Evolutionary conservation across 1,140 invertebrate genomes (phyloP).

Genomic region (Arion vulgaris): DNA sequence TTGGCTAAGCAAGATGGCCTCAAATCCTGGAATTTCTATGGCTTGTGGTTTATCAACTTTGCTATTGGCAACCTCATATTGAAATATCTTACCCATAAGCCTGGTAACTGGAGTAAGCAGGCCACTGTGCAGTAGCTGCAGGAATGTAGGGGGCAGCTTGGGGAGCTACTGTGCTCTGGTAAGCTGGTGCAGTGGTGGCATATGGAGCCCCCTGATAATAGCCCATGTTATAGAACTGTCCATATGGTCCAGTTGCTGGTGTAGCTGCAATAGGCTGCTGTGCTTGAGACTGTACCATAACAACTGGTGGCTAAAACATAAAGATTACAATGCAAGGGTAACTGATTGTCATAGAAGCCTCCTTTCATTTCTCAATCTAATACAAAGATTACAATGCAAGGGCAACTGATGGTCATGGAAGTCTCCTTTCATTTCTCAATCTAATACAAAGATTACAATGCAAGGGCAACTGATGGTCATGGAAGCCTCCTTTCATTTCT

Average conservation of each 20-base stretch:
- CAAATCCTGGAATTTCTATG: no score
- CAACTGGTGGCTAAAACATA: slow-evolving; percentile 35
- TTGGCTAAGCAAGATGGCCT: no score
- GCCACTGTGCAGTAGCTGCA: slow-evolving; percentile 50
- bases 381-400: no score
- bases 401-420: no score
- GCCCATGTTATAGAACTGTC: slow-evolving; percentile 57
- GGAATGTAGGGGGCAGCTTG: slow-evolving; percentile 51
- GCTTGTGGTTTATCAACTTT: no score
- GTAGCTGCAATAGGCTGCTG: slow-evolving; percentile 46
- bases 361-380: no score
- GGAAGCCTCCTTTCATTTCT: no score
- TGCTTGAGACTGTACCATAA: slow-evolving; percentile 43
- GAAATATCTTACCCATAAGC: slow-evolving; percentile 41
- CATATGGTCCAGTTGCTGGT: slow-evolving; percentile 45
- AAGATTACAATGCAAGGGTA: not conserved
- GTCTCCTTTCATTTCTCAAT: no score
- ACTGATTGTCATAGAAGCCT: no score
- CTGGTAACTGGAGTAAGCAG: slow-evolving; percentile 55
- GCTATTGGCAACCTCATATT: no score
- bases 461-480: no score
- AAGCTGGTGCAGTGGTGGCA: slow-evolving; percentile 42
- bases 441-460: no score
- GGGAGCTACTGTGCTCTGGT: slow-evolving; percentile 50
- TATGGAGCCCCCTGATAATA: slow-evolving; percentile 49